Conservation (phyloP, 2,113 vertebrate species). For the Acanthochromis polyacanthus region DNA sequence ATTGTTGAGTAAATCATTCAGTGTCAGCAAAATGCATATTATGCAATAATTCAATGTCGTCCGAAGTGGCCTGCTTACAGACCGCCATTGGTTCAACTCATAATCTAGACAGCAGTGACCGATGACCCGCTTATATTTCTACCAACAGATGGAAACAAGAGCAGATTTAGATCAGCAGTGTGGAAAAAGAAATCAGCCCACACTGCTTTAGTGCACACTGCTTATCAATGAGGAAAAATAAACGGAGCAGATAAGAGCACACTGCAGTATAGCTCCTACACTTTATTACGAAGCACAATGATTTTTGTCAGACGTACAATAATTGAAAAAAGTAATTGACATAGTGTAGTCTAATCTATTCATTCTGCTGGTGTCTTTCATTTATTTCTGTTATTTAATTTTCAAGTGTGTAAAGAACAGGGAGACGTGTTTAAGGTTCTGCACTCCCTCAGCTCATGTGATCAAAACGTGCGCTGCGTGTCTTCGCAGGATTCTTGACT, state of each 20-base stretch:
- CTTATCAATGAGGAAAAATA: constrained; percentile 33
- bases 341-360: background rate
- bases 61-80: background rate
- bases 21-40: background rate
- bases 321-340: constrained; percentile 23
- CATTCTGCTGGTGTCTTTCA: constrained; percentile 8
- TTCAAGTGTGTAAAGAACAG: background rate
- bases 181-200: background rate
- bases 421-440: background rate
- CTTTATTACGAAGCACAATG: constrained; percentile 3
- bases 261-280: background rate
- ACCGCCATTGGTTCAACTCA: background rate
- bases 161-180: constrained; percentile 17
- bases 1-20: background rate
- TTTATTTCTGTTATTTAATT: background rate
- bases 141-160: constrained; percentile 22
- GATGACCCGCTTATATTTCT: background rate
- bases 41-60: background rate
- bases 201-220: constrained; percentile 1
- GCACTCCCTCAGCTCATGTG: background rate
- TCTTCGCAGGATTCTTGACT: constrained; percentile 9
- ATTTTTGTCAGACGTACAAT: constrained; percentile 2
- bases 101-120: background rate
- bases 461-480: background rate
- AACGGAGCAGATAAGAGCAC: constrained; percentile 6